Evolutionary conservation across 2,113 vertebrate genomes (phyloP), one percentile per base, ranked within the genome.

Genomic region (Platysteira castanea): DNA sequence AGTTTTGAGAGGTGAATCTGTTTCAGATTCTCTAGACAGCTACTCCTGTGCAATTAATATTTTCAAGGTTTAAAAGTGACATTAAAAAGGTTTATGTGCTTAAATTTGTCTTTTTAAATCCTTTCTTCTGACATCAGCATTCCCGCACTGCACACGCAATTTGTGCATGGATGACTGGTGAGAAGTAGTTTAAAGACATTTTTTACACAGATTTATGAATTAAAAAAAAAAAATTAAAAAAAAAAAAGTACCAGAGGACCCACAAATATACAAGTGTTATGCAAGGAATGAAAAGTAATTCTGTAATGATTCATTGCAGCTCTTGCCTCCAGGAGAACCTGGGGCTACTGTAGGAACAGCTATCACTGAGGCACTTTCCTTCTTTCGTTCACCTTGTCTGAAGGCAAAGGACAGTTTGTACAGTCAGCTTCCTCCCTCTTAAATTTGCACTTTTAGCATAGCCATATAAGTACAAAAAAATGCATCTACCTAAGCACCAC

Each of bases 221-320:
- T 30, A 1, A 30, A 47, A 54, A 39, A 33, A 60, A 23, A 33
- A 49, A 39, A 53, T n/a, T n/a, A n/a, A 52, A 31, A 9, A n/a
- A 41, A 50, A 26, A 35, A 7, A 33, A 13, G 1, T 11, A 22
- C 14, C 27, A 9, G 10, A 59, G 6, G 11, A 54, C 42, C 14
- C 75, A 50, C 10, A 77, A 82, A 67, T 54, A 44, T 17, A 24
- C 7, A 41, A 41, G 8, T n/a, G 1, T 30, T 90, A 56, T 37
- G 41, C 12, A 42, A 79, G 28, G 37, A 79, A 56, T 16, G 17
- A 49, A 78, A 75, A 54, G 2, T 5, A 68, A 26, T 69, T 87
- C 22, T 83, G 10, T 23, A 64, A 37, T 0, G 0, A 64, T 28
- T 73, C 13, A n/a, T 26, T 4, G 1, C 7, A 59, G 4, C 13